Evolutionary conservation across 2,888 invertebrate species (phyloP), one percentile per base, ranked within the genome.

Genomic region (Eupsilia transversa): DNA sequence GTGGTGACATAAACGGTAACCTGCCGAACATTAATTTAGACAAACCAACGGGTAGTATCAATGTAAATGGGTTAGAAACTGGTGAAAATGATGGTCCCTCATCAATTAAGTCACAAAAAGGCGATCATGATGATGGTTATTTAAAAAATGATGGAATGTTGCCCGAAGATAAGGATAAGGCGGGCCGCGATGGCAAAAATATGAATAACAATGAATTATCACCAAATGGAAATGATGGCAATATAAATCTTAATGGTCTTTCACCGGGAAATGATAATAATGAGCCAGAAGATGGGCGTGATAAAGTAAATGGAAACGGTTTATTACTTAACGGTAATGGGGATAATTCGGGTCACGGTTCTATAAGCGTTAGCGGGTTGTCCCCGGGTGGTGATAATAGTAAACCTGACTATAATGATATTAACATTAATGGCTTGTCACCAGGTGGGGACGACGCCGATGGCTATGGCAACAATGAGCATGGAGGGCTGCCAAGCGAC

Each of bases 361-460:
- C 35, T 33, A 41, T 54, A 56, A 74, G 74, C 20, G 20, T 68
- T 43, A 49, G 59, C 27, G 84, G 69, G 20, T 74, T 83, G 61
- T 63, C 69, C 20, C 72, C 56, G 30, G 67, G 69, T 75, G 66
- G 59, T 72, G 70, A 75, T 59, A 30, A 67, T 33, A 70, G 41
- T 3, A 71, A 68, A 56, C 43, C 49, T n/a, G 23, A 60, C 12
- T 33, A 56, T 59, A 68, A n/a, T 46, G 66, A 67, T 66, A 64
- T 73, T 73, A 64, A 77, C 6, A 54, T 43, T 61, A 46, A 72
- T 70, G 82, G 72, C 56, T 83, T 83, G 71, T 77, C 77, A 66
- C 71, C 79, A 82, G 79, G 77, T 80, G 72, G 71, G 54, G 63
- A 64, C 23, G 63, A 70, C 23, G 67, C 57, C 59, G 33, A 61